Base-by-base conservation (phyloP, 2,113 vertebrate species). In the Donacobius atricapilla region DNA sequence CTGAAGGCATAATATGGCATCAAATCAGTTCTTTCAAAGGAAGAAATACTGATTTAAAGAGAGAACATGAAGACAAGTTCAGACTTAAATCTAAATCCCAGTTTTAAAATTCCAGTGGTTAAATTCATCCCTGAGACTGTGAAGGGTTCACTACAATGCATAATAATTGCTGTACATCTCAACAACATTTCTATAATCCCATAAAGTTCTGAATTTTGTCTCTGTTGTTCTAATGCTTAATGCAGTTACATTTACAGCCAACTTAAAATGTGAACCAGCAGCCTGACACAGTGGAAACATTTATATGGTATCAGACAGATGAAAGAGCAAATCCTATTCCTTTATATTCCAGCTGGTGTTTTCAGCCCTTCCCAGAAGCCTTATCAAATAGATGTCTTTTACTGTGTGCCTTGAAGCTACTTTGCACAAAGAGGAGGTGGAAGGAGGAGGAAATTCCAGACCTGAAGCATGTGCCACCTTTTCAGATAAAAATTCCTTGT, bases 361-460 rank as follows among this genome's bases (percentile, higher is more conserved):
- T 47, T 45, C 42, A 88, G 63, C 50, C 35, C 63, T 73, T 54
- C 44, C 60, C 79, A 95, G 76, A 73, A 94, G 21, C 39, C 50
- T 91, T 94, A 93, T 94, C 95, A 95, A 76, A 72, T 35, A 57
- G 25, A 65, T 47, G 76, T 14, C 45, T 85, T 91, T 60, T 45
- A 48, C 3, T 3, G 48, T 3, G 1, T 85, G 75, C 89, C 93
- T 94, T 51, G 63, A 88, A 93, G 90, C 82, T 86, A 88, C 75
- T 73, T 78, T 58, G 56, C 22, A 81, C 54, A 80, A 93, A 89
- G 24, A 66, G 33, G 20, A 25, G 21, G 51, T 66, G 35, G 53
- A 78, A 93, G 30, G 57, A 78, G 61, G 61, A 91, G 50, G 89
- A 93, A 95, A 87, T 95, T 92, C 82, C 82, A 93, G 87, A 58